A percentile compares a stretch with the other conserved stretches of the same genome.
These are phyloP conservation scores for Caenorhabditis inopinata DNA, from an alignment of 1,140 invertebrate species.

Conservation along the genomic window DNA sequence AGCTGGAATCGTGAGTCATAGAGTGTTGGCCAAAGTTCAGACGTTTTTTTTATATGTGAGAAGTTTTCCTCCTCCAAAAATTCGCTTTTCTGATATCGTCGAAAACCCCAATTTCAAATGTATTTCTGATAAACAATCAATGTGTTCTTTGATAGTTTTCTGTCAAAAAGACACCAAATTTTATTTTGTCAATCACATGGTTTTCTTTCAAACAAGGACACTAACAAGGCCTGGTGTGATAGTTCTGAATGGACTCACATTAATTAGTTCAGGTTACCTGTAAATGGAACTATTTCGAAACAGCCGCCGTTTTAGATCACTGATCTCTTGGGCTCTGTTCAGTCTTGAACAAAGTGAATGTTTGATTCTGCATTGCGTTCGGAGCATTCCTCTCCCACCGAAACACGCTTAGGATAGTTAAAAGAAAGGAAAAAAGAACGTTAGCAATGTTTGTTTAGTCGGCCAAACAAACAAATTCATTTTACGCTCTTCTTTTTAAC, in stretches of 20 bases:
- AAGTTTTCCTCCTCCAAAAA: too few species aligned
- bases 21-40: neutral
- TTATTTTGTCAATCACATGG: neutral
- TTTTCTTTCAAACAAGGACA: too few species aligned
- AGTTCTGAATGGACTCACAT: too few species aligned
- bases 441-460: slow-evolving; percentile 23
- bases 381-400: neutral
- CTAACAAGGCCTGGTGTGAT: too few species aligned
- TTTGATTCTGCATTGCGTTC: slow-evolving; percentile 16
- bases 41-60: neutral
- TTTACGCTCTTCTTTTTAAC: slow-evolving; percentile 22
- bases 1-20: neutral
- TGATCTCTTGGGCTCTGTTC: neutral
- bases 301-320: neutral
- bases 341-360: neutral
- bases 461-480: slow-evolving; percentile 20
- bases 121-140: too few species aligned
- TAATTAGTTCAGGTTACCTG: too few species aligned
- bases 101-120: too few species aligned
- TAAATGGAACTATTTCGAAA: neutral
- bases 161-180: too few species aligned
- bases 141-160: too few species aligned
- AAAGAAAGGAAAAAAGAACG: slow-evolving; percentile 26
- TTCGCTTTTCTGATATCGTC: too few species aligned
- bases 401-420: slow-evolving; percentile 22